These are phyloP conservation scores for Drepana arcuata DNA, from an alignment of 1,140 invertebrate species.

Conservation along the genomic window DNA sequence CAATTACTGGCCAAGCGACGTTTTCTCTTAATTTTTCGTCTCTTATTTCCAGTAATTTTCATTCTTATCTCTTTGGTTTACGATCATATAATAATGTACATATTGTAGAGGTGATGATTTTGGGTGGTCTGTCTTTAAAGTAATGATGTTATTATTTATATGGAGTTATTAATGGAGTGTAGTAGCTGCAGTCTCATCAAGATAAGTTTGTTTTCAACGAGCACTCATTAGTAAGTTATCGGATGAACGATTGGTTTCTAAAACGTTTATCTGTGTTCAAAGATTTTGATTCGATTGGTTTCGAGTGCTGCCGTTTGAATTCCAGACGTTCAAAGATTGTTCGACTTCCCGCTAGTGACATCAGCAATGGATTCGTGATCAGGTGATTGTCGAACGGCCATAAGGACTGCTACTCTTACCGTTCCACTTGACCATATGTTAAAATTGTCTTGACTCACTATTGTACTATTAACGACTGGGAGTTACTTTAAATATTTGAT, in stretches of 20 bases:
- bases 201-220: conserved; percentile 57
- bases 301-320: conserved; percentile 30
- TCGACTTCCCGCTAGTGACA: too few relatives aligned
- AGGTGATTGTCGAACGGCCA: too few relatives aligned
- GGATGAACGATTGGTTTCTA: conserved; percentile 38
- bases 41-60: conserved; percentile 38
- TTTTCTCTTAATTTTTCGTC: conserved; percentile 47
- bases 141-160: conserved; percentile 65
- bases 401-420: too few relatives aligned
- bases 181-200: conserved; percentile 47
- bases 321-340: conserved; percentile 6
- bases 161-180: conserved; percentile 51
- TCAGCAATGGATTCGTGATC: too few relatives aligned
- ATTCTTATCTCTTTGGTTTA: conserved; percentile 46
- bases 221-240: conserved; percentile 55
- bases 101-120: conserved; percentile 56
- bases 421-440: too few relatives aligned
- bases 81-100: conserved; percentile 35
- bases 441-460: too few relatives aligned
- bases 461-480: too few relatives aligned
- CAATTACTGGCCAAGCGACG: conserved; percentile 32
- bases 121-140: conserved; percentile 52
- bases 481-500: too few relatives aligned
- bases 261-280: conserved; percentile 30
- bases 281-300: conserved; percentile 41